phyloP scores from a whole-genome alignment of 2,113 vertebrate species.

The Platycercus adscitus region DNA sequence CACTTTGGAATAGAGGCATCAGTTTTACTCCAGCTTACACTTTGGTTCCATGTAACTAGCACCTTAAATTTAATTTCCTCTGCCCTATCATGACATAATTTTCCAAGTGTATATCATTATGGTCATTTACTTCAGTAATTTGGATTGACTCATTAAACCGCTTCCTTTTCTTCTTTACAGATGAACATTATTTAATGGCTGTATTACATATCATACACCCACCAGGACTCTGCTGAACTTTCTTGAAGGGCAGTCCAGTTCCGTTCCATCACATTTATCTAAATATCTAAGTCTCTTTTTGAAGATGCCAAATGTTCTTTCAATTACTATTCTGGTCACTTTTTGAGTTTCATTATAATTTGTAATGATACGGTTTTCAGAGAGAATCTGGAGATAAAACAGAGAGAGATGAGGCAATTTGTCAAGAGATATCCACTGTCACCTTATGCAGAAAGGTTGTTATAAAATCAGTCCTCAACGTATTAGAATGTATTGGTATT shows the following conservation, averaged over 20 bases:
- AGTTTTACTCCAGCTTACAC: not conserved
- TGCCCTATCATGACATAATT: not conserved
- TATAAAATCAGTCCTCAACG: not conserved
- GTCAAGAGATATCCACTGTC: constrained; percentile 54
- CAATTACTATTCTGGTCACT: constrained; percentile 68
- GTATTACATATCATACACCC: not conserved
- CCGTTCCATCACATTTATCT: not conserved
- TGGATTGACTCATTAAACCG: not conserved
- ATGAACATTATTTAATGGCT: not conserved
- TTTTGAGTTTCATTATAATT: constrained; percentile 63
- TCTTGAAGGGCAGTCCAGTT: not conserved
- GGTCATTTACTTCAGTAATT: constrained; percentile 26
- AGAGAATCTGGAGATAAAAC: constrained; percentile 55
- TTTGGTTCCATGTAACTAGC: not conserved
- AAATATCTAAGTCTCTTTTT: constrained; percentile 5
- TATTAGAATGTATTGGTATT: not conserved
- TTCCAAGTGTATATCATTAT: not conserved
- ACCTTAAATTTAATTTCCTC: not conserved
- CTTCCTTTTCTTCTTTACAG: not conserved
- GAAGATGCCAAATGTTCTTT: constrained; percentile 22
- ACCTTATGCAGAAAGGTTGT: not conserved
- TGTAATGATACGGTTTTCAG: constrained; percentile 67
- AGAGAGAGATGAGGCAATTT: constrained; percentile 60
- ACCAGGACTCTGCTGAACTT: not conserved
- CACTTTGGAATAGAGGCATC: not conserved